Evolutionary conservation across 2,113 vertebrate genomes (phyloP).

Genomic region (Sapayoa aenigma): DNA sequence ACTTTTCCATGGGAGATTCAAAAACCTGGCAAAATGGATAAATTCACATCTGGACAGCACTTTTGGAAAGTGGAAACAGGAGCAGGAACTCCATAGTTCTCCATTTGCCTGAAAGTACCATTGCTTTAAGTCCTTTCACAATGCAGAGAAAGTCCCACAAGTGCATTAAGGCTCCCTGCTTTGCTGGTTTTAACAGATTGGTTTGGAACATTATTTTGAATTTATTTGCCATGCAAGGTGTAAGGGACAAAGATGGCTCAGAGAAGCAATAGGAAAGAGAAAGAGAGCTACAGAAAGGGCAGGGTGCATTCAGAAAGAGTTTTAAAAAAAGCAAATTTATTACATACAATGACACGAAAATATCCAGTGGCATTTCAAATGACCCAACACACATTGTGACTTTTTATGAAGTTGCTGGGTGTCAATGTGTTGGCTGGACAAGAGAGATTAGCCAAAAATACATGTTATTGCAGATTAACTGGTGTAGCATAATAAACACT

Average conservation of each 20-base stretch:
- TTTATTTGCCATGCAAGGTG: background rate
- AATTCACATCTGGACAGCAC: background rate
- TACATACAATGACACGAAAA: background rate
- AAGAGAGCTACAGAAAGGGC: background rate
- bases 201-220: rapidly evolving
- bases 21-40: background rate
- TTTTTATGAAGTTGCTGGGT: background rate
- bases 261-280: background rate
- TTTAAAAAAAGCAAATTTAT: background rate
- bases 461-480: background rate
- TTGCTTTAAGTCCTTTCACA: background rate
- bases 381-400: rapidly evolving
- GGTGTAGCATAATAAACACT: background rate
- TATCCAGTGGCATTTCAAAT: background rate
- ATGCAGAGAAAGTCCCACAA: background rate
- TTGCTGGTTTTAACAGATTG: background rate
- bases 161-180: background rate
- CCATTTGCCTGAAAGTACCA: background rate
- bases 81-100: background rate
- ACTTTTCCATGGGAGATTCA: background rate
- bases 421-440: background rate
- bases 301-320: background rate
- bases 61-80: background rate
- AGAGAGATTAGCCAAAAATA: background rate
- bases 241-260: background rate